Conservation (phyloP, 2,888 invertebrate species). For the Brachyptera putata region DNA sequence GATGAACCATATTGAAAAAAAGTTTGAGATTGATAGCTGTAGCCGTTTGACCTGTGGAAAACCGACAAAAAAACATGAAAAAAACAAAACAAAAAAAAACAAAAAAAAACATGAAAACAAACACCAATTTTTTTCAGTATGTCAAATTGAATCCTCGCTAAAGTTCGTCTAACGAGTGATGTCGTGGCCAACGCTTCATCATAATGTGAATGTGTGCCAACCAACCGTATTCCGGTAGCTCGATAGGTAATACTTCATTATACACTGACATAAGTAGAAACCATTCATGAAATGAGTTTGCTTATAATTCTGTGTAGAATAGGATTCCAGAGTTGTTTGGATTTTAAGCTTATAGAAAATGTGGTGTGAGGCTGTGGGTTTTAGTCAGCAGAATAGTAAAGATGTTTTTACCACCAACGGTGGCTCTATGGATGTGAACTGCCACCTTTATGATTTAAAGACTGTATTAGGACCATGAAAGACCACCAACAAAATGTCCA, state of each 20-base stretch:
- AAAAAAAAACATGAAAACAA: too few species aligned
- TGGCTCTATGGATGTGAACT: not conserved
- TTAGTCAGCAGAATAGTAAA: not conserved
- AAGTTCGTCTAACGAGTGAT: too few species aligned
- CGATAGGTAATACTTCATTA: not conserved
- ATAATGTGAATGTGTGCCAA: slow-evolving; percentile 14
- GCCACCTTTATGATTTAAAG: slow-evolving; percentile 16
- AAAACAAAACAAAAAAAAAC: too few species aligned
- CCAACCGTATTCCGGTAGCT: slow-evolving; percentile 15
- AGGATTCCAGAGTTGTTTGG: slow-evolving; percentile 25
- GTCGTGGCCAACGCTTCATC: not conserved
- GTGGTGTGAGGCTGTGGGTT: slow-evolving; percentile 9
- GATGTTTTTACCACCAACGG: slow-evolving; percentile 16
- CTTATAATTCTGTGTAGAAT: slow-evolving; percentile 27
- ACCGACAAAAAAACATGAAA: too few species aligned
- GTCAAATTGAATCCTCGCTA: too few species aligned
- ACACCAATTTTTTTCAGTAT: too few species aligned
- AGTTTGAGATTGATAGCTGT: too few species aligned
- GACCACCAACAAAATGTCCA: too few species aligned
- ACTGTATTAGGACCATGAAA: too few species aligned
- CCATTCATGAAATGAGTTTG: slow-evolving; percentile 18
- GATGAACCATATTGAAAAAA: too few species aligned
- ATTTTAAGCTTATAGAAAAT: not conserved
- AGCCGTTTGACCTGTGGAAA: too few species aligned
- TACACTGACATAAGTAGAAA: slow-evolving; percentile 1